phyloP scores from a whole-genome alignment of 2,888 invertebrate genomes.

The Steinernema scapterisci region DNA sequence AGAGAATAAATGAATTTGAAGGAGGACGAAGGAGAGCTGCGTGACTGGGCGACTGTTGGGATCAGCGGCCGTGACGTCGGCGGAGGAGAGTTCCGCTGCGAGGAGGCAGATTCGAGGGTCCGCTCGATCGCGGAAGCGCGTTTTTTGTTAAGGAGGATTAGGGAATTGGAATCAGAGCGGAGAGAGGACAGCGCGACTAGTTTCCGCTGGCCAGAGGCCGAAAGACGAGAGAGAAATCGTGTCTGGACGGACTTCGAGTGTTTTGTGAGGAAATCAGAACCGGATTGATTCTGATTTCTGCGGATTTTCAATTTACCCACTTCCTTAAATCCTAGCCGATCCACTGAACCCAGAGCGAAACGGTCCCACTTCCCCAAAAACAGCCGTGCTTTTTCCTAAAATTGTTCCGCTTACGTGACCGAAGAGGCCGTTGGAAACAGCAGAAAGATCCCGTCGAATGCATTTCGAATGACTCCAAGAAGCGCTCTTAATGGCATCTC shows the following conservation, averaged over 20 bases:
- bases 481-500: neutral
- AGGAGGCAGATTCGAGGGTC: neutral
- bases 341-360: neutral
- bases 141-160: conserved; percentile 22
- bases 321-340: too few relatives aligned
- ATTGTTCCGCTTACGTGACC: conserved; percentile 24
- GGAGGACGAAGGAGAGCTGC: neutral
- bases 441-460: neutral
- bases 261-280: too few relatives aligned
- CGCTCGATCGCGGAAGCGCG: neutral
- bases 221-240: too few relatives aligned
- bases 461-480: neutral
- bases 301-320: too few relatives aligned
- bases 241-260: too few relatives aligned
- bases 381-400: neutral
- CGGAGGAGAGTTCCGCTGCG: neutral
- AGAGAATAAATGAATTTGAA: neutral
- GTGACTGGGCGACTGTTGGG: neutral
- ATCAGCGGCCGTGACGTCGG: neutral
- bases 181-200: conserved; percentile 4
- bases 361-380: too few relatives aligned
- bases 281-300: too few relatives aligned
- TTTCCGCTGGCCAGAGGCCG: neutral
- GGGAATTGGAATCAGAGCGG: conserved; percentile 6
- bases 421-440: neutral